A percentile compares a stretch with the other conserved stretches of the same genome.
Conservation (phyloP, 2,888 invertebrate genomes). For the Pseudoips prasinana region DNA sequence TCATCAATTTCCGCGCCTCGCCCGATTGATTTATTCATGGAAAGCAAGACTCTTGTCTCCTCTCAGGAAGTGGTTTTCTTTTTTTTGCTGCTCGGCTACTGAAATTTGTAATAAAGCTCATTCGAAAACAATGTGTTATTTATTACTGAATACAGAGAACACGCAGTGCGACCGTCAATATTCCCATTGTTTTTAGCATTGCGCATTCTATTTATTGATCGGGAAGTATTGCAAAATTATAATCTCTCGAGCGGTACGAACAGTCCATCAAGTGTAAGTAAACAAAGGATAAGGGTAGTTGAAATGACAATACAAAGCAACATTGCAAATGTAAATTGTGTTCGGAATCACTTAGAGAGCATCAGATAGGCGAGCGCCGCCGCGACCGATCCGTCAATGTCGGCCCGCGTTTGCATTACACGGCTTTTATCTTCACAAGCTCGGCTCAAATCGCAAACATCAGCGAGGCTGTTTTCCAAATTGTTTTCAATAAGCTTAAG, state of each 20-base stretch:
- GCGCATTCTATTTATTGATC: conserved; percentile 21
- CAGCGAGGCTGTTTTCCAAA: conserved; percentile 76
- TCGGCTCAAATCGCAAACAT: conserved; percentile 75
- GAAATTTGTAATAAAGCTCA: conserved; percentile 78
- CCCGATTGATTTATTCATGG: conserved; percentile 79
- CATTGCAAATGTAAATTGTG: conserved; percentile 75
- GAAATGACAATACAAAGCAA: conserved; percentile 72
- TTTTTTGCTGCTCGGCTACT: conserved; percentile 66
- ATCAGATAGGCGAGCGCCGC: conserved; percentile 77
- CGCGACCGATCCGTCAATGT: conserved; percentile 79
- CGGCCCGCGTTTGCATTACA: conserved; percentile 77
- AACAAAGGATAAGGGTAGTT: conserved; percentile 62
- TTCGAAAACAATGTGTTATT: conserved; percentile 78
- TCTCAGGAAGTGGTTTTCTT: conserved; percentile 79
- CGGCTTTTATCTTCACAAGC: conserved; percentile 73
- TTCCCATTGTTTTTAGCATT: conserved; percentile 12
- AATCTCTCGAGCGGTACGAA: conserved; percentile 29
- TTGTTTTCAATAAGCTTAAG: conserved; percentile 77
- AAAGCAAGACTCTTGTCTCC: conserved; percentile 59
- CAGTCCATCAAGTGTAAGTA: conserved; percentile 42
- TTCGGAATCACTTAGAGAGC: conserved; percentile 77
- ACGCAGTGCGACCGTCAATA: conserved; percentile 15
- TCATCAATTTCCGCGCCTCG: conserved; percentile 80
- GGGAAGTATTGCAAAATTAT: conserved; percentile 33
- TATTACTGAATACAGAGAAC: conserved; percentile 52